Base-by-base conservation (phyloP, 2,113 vertebrate species). In the Gymnocephalus cernua region DNA sequence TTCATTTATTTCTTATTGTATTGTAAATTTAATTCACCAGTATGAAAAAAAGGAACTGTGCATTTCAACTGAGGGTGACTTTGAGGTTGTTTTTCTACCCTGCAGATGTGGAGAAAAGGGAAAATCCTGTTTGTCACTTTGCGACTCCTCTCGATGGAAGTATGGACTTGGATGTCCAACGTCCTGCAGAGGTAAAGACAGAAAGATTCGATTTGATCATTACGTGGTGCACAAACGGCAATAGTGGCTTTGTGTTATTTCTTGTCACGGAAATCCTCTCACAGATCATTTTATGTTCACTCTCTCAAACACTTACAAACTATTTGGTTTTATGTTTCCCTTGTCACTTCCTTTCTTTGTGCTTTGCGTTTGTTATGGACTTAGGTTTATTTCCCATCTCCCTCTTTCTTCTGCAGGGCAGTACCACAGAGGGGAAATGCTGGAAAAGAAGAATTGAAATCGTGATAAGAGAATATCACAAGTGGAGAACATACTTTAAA, bases 401-500 rank as follows among this genome's bases (percentile, higher is more conserved):
- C 56, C 18, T 85, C 19, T 89, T 61, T 79, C 75, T 80, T 86
- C 73, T 77, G 19, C 80, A 99, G 98, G 96, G 95, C 64, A 94
- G 96, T 82, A 95, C 95, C 80, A 96, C 96, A 1, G 98, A 99
- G 82, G 97, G 97, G 27, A 97, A 97, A 59, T 97, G 97, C 85
- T 99, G 97, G 97, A 99, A 97, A 80, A 95, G 96, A 87, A 96
- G 97, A 89, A 99, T 99, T 75, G 97, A 99, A 95, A 96, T 99
- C 4, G 97, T 98, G 73, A 96, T 99, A 81, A 94, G 96, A 90
- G 98, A 99, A 74, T 99, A 99, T 86, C 98, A 99, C 94, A 99
- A 99, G 91, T 99, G 98, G 98, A 97, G 98, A 86, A 97, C 98
- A 0, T 99, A 99, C 93, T 99, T 99, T 92, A 99, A 99, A 91